Base-by-base conservation (phyloP, 2,888 invertebrate species). In the Aleiodes alternator region DNA sequence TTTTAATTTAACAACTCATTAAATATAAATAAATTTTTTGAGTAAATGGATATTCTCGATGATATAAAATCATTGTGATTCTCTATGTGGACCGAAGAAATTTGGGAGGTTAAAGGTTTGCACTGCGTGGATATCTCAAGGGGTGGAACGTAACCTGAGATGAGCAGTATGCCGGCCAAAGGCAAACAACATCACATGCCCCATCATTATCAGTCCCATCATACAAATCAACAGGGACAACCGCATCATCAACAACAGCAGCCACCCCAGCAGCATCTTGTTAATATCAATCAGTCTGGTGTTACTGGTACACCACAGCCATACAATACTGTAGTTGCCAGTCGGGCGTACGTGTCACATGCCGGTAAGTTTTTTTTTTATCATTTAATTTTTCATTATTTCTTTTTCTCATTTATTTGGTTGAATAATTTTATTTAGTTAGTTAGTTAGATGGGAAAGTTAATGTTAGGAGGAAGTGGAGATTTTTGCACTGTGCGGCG, bases 61-160 rank as follows among this genome's bases (percentile, higher is more conserved):
- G 50, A 66, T 50, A 56, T 68, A 68, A 48, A 78, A 75, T 75
- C 8, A 38, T 48, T 57, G 38, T 82, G 81, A 68, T 78, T 85
- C 85, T 87, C 84, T 87, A 87, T 87, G 87, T 84, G 85, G 86
- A 83, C 84, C 84, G 76, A 82, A 82, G 82, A 76, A 84, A 84
- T 81, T 81, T 80, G 78, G 81, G 82, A 79, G 80, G 80, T 80
- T 82, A 83, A 84, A 85, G 81, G 80, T 82, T 82, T 80, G 83
- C 84, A 83, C 83, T 80, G 80, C 82, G 83, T 79, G 83, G 83
- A 82, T 79, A 83, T 83, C 78, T 84, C 81, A 64, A 82, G 82
- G 79, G 82, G 82, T 80, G 84, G 80, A 76, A 80, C 79, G 82
- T 84, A 82, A 82, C 80, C 77, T 83, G 84, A 83, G 84, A 85